Evolutionary conservation across 2,888 invertebrate species (phyloP).

Genomic region (Cataglyphis rosenhaueri): DNA sequence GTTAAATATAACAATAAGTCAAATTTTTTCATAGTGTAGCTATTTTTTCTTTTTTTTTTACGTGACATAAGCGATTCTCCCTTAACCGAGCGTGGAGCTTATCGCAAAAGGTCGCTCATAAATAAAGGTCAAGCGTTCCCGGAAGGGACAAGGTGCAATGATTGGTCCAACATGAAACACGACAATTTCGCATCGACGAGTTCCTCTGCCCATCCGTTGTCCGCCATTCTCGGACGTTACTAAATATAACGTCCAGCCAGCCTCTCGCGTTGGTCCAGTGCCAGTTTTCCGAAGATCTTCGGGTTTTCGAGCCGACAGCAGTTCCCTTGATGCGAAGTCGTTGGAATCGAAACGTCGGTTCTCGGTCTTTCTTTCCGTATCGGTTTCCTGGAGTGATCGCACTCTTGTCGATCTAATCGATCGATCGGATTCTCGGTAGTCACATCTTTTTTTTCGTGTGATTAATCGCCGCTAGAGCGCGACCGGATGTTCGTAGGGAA

Average conservation of each 20-base stretch:
- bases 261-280: conserved; percentile 80
- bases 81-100: not conserved
- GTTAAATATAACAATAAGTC: no score
- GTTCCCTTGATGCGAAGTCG: conserved; percentile 54
- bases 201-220: conserved; percentile 43
- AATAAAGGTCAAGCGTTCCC: not conserved
- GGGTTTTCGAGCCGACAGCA: conserved; percentile 52
- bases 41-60: not conserved
- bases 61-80: not conserved
- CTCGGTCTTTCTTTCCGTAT: not conserved
- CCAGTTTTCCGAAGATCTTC: conserved; percentile 73
- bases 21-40: not conserved
- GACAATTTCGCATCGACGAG: conserved; percentile 46
- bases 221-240: conserved; percentile 74
- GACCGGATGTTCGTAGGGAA: conserved; percentile 64
- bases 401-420: not conserved
- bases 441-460: conserved; percentile 1
- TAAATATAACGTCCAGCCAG: conserved; percentile 84
- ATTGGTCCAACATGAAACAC: conserved; percentile 31
- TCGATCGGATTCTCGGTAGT: not conserved
- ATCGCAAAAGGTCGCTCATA: not conserved
- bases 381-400: not conserved
- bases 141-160: conserved; percentile 25
- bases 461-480: not conserved
- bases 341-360: conserved; percentile 40